phyloP scores from a whole-genome alignment of 2,888 invertebrate genomes.

The Apocheima hispidaria region DNA sequence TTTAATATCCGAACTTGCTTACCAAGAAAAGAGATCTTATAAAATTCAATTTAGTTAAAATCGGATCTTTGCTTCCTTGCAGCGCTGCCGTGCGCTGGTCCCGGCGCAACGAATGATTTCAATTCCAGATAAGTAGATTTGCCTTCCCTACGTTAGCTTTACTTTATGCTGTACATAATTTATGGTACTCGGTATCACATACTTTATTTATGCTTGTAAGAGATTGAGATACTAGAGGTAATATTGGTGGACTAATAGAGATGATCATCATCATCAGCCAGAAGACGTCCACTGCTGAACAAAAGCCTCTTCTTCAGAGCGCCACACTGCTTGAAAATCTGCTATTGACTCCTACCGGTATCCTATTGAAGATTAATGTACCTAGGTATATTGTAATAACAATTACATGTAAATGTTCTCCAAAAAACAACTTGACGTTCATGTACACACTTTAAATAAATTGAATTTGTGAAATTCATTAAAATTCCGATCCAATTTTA shows the following conservation, averaged over 20 bases:
- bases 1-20: conserved; percentile 32
- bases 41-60: conserved; percentile 75
- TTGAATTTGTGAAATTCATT: conserved; percentile 6
- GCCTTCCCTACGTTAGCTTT: conserved; percentile 50
- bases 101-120: conserved; percentile 70
- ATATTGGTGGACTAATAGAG: not conserved
- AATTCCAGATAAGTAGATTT: conserved; percentile 76
- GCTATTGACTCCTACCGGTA: too few species aligned
- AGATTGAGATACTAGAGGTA: not conserved
- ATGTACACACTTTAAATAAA: not conserved
- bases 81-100: conserved; percentile 51
- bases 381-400: too few species aligned
- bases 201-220: conserved; percentile 4
- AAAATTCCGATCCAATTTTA: conserved; percentile 8
- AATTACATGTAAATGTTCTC: not conserved
- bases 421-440: not conserved
- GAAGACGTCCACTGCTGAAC: too few species aligned
- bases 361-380: too few species aligned
- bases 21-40: conserved; percentile 56
- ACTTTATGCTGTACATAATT: conserved; percentile 39
- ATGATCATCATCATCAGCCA: too few species aligned
- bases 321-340: too few species aligned
- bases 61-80: conserved; percentile 66
- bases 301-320: too few species aligned
- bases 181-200: conserved; percentile 24